Evolutionary conservation across 1,140 invertebrate species (phyloP).

Genomic region (Bombus pascuorum): DNA sequence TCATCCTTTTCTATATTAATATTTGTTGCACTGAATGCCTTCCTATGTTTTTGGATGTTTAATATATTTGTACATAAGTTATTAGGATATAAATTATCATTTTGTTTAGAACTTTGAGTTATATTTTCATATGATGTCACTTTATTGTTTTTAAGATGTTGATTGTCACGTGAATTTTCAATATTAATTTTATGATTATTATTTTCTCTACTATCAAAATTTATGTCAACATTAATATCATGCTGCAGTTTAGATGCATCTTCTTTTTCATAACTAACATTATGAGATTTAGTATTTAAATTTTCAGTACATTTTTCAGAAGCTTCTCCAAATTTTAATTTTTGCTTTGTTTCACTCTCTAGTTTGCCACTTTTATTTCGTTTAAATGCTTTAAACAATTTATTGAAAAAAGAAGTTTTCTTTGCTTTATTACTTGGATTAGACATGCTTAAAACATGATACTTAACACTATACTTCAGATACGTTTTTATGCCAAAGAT

Average conservation of each 20-base stretch:
- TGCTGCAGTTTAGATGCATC: neutral
- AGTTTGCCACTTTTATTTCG: conserved; percentile 39
- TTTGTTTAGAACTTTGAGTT: conserved; percentile 13
- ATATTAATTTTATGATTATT: neutral
- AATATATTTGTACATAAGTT: neutral
- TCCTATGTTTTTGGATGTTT: neutral
- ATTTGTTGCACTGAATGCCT: neutral
- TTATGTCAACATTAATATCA: neutral
- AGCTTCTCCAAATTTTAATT: conserved; percentile 9
- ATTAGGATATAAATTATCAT: neutral
- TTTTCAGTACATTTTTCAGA: neutral
- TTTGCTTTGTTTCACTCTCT: neutral
- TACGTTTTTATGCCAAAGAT: conserved; percentile 24
- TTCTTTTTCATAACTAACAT: neutral
- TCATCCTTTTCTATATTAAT: conserved; percentile 2
- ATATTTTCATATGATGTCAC: neutral
- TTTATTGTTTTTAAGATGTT: neutral
- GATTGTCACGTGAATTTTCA: neutral
- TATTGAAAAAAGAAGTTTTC: conserved; percentile 66
- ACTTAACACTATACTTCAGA: conserved; percentile 3
- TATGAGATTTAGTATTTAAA: neutral
- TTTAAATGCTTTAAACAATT: conserved; percentile 58
- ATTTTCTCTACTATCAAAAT: neutral
- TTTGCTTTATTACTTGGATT: conserved; percentile 43
- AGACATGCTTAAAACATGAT: conserved; percentile 53